Conservation (phyloP, 2,797 vertebrate species). For the Coregonus suidteri region DNA sequence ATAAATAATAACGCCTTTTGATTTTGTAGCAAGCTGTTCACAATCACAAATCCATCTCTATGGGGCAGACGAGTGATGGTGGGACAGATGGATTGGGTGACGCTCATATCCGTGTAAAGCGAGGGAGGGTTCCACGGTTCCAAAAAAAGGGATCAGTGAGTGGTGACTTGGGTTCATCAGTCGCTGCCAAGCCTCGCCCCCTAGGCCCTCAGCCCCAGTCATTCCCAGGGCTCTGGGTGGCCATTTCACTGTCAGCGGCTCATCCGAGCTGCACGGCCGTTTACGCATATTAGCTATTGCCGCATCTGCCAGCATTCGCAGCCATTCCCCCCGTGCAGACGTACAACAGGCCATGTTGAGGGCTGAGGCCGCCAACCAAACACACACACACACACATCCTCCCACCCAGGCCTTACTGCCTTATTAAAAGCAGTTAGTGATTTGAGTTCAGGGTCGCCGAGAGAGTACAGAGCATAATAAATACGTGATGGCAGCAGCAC, state of each 20-base stretch:
- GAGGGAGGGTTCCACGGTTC: neutral
- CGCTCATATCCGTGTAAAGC: constrained; percentile 18
- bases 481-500: constrained; percentile 73
- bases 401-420: constrained; percentile 72
- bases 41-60: constrained; percentile 14
- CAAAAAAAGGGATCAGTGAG: constrained; percentile 54
- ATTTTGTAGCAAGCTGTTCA: neutral
- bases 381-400: neutral
- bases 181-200: constrained; percentile 59
- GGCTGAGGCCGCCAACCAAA: neutral
- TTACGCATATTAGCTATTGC: constrained; percentile 78
- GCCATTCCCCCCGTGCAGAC: constrained; percentile 38
- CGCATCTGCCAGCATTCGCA: constrained; percentile 72
- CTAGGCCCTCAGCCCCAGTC: constrained; percentile 13
- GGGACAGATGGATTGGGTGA: neutral
- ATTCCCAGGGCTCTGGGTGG: constrained; percentile 43
- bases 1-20: neutral
- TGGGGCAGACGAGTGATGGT: neutral
- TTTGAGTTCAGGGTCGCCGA: constrained; percentile 72
- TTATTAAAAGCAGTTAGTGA: constrained; percentile 74
- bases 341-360: neutral
- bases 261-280: constrained; percentile 65
- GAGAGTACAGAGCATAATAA: constrained; percentile 73
- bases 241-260: constrained; percentile 61
- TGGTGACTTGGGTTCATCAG: constrained; percentile 66